Percentiles rank a stretch among this genome's conserved stretches.
Conservation (phyloP, 2,888 invertebrate genomes). For the Tachina grossa region DNA sequence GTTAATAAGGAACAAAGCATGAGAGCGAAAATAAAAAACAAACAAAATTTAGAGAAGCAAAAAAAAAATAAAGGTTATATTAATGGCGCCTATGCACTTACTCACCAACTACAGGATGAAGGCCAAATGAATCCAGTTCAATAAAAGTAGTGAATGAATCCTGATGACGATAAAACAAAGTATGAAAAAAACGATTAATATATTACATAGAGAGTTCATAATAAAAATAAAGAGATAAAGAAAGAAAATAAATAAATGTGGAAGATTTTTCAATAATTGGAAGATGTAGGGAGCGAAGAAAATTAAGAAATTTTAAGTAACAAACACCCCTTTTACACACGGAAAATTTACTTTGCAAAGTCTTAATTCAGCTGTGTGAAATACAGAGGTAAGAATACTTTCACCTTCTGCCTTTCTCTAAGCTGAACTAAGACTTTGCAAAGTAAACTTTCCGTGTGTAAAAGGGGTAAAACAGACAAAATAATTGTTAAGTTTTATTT, state of each 20-base stretch:
- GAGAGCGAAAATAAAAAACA: background rate
- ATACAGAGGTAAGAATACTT: too few species aligned
- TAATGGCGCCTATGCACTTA: constrained; percentile 16
- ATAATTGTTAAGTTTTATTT: too few species aligned
- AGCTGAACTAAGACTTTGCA: too few species aligned
- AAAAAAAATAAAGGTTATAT: background rate
- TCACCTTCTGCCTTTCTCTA: too few species aligned
- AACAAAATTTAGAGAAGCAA: background rate
- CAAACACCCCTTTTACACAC: too few species aligned
- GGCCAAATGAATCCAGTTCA: background rate
- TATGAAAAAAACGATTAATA: constrained; percentile 35
- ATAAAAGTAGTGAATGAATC: background rate
- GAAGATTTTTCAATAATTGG: too few species aligned
- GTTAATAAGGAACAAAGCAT: constrained; percentile 14
- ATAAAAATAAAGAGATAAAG: background rate
- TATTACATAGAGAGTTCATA: constrained; percentile 22
- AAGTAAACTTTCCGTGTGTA: too few species aligned
- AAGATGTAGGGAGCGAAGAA: too few species aligned
- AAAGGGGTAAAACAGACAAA: too few species aligned
- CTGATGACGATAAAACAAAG: background rate
- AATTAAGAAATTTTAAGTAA: too few species aligned
- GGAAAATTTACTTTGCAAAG: too few species aligned
- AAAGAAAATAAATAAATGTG: background rate
- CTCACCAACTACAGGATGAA: background rate
- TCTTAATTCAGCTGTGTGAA: too few species aligned